Evolutionary conservation across 2,113 vertebrate genomes (phyloP).

Genomic region (Protomyctophum bolini): DNA sequence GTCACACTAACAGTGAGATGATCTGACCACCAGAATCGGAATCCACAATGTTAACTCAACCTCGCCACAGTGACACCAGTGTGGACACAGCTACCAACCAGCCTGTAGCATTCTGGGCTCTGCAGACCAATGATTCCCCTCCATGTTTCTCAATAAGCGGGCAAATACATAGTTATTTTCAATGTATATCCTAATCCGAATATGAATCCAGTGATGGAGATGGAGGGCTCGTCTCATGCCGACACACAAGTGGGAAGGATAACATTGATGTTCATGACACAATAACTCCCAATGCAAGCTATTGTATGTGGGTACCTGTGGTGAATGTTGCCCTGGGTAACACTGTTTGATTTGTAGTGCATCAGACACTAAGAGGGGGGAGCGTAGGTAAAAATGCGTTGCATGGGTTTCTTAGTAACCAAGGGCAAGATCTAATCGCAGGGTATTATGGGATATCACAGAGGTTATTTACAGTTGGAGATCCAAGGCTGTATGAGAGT

Average conservation of each 20-base stretch:
- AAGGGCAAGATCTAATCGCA: slow-evolving; percentile 41
- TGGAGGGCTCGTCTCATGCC: too few relatives aligned
- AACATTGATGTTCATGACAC: slow-evolving; percentile 4
- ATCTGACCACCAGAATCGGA: slow-evolving; percentile 55
- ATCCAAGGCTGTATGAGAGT: slow-evolving; percentile 20
- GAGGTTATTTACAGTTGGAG: slow-evolving; percentile 10
- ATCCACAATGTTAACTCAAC: slow-evolving; percentile 49
- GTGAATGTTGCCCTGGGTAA: slow-evolving; percentile 1
- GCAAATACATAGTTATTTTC: too few relatives aligned
- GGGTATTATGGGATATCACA: slow-evolving; percentile 39
- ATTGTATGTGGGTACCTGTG: neutral
- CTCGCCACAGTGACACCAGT: slow-evolving; percentile 58
- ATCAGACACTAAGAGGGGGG: neutral
- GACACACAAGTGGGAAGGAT: neutral
- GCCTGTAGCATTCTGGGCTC: too few relatives aligned
- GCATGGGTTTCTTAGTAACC: slow-evolving; percentile 49
- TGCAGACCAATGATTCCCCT: too few relatives aligned
- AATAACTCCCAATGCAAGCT: neutral
- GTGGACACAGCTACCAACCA: slow-evolving; percentile 16
- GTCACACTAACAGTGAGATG: slow-evolving; percentile 47
- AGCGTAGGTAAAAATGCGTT: slow-evolving; percentile 23
- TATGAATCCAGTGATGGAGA: too few relatives aligned
- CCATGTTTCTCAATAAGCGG: too few relatives aligned
- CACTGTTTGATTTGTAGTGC: slow-evolving; percentile 26
- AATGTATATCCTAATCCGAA: too few relatives aligned